Conservation (phyloP, 2,113 vertebrate genomes). For the Acanthochromis polyacanthus region DNA sequence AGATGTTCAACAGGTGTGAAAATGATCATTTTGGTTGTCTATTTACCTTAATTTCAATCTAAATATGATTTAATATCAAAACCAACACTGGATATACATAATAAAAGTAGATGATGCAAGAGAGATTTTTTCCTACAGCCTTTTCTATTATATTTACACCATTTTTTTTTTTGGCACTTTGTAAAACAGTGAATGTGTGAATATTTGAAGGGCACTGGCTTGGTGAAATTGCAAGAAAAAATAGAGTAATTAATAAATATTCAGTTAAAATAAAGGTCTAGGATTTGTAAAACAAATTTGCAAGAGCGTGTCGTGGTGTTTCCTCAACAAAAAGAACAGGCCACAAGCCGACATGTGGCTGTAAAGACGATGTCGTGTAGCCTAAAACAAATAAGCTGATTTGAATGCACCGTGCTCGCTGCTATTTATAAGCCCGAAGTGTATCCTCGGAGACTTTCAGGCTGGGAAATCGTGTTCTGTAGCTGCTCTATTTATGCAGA, state of each 20-base stretch:
- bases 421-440: conserved; percentile 56
- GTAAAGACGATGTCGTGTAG: not conserved
- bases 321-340: not conserved
- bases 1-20: too few relatives aligned
- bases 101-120: too few relatives aligned
- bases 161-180: too few relatives aligned
- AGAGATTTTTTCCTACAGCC: too few relatives aligned
- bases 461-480: conserved; percentile 42
- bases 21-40: too few relatives aligned
- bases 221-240: not conserved
- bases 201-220: too few relatives aligned
- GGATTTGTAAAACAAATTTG: not conserved
- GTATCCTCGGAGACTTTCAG: conserved; percentile 42
- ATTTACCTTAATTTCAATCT: too few relatives aligned
- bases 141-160: too few relatives aligned
- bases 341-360: not conserved
- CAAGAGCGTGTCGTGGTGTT: not conserved
- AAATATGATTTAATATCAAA: too few relatives aligned
- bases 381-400: conserved; percentile 57
- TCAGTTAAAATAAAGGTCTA: not conserved
- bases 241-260: not conserved
- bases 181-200: not conserved
- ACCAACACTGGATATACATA: too few relatives aligned
- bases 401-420: conserved; percentile 35
- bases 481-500: conserved; percentile 69